Base-by-base conservation (phyloP, 2,113 vertebrate species). In the Camelus bactrianus region DNA sequence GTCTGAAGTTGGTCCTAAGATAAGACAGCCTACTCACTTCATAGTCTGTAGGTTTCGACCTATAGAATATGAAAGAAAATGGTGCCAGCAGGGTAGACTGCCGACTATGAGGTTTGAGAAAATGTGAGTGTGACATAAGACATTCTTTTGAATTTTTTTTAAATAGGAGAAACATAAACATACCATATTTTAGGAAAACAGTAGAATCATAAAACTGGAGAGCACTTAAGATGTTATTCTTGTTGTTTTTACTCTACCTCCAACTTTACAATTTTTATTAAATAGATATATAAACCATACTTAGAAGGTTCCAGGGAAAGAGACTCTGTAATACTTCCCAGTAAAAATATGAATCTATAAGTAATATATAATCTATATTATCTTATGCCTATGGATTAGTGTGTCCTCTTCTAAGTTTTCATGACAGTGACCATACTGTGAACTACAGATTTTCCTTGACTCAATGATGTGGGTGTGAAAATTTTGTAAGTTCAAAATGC, bases 81-180 rank as follows among this genome's bases (percentile, higher is more conserved):
- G 0, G 0, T 72, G 30, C 2, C 72, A 56, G 15, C 75, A 80
- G 6, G 64, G 16, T 80, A 93, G 30, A 32, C 86, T 86, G 38
- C 52, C 48, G 24, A 79, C 15, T 48, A 4, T 46, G 38, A 32
- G 8, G 24, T 48, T 35, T 64, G n/a, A 77, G 30, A 20, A 54
- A 79, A 73, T 28, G 14, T 79, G 26, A 11, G 6, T 52, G 12
- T 67, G 42, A 86, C 84, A 75, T 8, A 77, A 48, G 5, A 60
- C 11, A 58, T 89, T 85, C 42, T 13, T 93, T 91, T 93, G 77
- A 9, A 72, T 35, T 96, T 90, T 83, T 94, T 85, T 64, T 13
- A 81, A 96, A 54, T 76, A 65, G 10, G 73, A 75, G 9, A 56
- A 85, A 70, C 30, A 84, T 85, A 58, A 89, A 93, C 62, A 14